Evolutionary conservation across 1,140 invertebrate species (phyloP).

Genomic region (Bilobella aurantiaca): DNA sequence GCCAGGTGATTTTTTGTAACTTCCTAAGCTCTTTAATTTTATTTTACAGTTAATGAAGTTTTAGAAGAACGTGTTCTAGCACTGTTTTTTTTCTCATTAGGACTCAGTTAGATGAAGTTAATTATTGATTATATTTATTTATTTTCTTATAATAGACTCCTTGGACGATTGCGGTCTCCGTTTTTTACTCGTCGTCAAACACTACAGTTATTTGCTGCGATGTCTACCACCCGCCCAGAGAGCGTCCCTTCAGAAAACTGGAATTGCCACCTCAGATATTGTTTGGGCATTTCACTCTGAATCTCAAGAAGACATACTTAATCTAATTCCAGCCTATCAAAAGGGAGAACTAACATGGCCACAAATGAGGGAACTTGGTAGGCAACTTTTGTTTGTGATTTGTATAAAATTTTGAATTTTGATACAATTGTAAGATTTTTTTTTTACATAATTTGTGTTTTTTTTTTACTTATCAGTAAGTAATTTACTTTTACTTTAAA

Average conservation of each 20-base stretch:
- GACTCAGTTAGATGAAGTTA: background rate
- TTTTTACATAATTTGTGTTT: background rate
- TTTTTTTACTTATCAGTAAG: background rate
- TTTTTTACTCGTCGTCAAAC: constrained; percentile 93
- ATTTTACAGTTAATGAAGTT: no score
- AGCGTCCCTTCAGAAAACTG: constrained; percentile 72
- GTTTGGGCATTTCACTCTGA: constrained; percentile 99
- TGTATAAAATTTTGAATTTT: background rate
- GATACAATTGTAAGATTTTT: no score
- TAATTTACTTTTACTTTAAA: no score
- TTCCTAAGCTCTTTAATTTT: background rate
- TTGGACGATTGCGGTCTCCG: constrained; percentile 94
- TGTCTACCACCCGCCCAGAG: constrained; percentile 83
- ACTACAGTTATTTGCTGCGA: constrained; percentile 85
- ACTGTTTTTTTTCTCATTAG: no score
- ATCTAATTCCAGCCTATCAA: constrained; percentile 75
- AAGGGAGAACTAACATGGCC: constrained; percentile 78
- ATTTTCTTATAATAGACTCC: constrained; percentile 52
- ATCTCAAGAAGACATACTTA: constrained; percentile 87
- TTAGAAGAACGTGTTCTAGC: no score
- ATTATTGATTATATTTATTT: constrained; percentile 1
- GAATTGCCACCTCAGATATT: constrained; percentile 82
- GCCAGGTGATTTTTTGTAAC: constrained; percentile 24
- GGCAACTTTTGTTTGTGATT: background rate
- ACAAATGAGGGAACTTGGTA: constrained; percentile 78